Evolutionary conservation across 2,888 invertebrate genomes (phyloP).

Genomic region (Synanthedon vespiformis): DNA sequence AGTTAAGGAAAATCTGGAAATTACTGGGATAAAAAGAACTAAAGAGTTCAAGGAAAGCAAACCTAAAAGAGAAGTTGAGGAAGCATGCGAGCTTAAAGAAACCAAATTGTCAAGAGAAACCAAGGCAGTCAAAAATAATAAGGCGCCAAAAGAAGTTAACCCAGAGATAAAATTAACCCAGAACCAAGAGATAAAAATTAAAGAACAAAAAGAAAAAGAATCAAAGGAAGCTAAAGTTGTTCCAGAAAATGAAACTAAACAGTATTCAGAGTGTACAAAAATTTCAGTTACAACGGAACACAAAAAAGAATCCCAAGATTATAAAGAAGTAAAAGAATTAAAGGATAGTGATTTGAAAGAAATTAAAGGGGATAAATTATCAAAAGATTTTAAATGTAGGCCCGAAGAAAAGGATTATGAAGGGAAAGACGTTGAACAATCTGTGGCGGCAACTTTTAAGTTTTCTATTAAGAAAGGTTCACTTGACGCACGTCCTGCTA

Average conservation of each 20-base stretch:
- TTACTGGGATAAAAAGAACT: background rate
- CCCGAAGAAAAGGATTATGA: background rate
- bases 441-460: conserved; percentile 5
- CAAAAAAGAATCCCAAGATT: background rate
- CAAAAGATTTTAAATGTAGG: no score
- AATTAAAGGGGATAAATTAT: background rate
- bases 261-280: background rate
- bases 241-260: background rate
- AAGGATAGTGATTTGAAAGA: conserved; percentile 1
- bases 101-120: conserved; percentile 2
- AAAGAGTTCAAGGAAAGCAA: conserved; percentile 6
- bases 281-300: background rate
- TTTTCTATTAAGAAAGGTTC: conserved; percentile 15
- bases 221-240: background rate
- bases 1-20: background rate
- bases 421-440: conserved; percentile 1
- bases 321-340: background rate
- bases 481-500: conserved; percentile 12
- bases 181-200: conserved; percentile 1
- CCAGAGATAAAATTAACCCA: no score
- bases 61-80: conserved; percentile 5
- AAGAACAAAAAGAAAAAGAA: conserved; percentile 1
- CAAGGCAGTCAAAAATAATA: conserved; percentile 1
- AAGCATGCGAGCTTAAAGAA: conserved; percentile 9
- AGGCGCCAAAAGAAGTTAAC: background rate